Base-by-base conservation (phyloP, 2,113 vertebrate genomes). In the Phylloscopus trochiloides region DNA sequence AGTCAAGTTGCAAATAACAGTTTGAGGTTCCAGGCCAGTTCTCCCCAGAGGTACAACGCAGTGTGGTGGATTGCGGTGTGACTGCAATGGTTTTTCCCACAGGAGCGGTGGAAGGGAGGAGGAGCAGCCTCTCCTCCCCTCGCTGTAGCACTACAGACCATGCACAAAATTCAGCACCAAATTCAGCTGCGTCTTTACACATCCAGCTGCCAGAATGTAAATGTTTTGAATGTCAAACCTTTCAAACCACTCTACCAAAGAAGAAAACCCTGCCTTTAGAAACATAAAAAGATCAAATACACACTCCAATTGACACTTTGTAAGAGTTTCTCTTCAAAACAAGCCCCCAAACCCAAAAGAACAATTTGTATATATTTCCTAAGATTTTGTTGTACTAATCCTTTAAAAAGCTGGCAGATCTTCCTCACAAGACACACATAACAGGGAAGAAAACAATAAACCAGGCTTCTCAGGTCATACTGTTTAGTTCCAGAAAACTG, bases 1-100 rank as follows among this genome's bases (percentile, higher is more conserved):
- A 90, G 90, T 84, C 90, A 80, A 92, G 96, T 68, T 91, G 89
- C 77, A 97, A 96, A 95, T 70, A 87, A 92, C 3, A 66, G 90
- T 73, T 29, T 40, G 79, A 95, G 75, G 89, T 80, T 93, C 67
- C 84, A 55, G 88, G 97, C 93, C 96, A 95, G 86, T 78, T 95
- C 92, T 92, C 84, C 90, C 85, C 81, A 90, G 92, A 94, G 96
- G 85, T 75, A 8, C 73, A 73, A 59, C 12, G 76, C 57, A 32
- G 67, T 73, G 82, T 58, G 90, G 89, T 7, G 45, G 89, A 70
- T 90, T 10, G 34, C 86, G 73, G 10, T 24, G 42, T 32, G 95
- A 54, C 67, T 65, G 85, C 76, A 87, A 73, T 54, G 86, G 32
- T 17, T 96, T 89, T 90, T 79, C 88, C 84, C 71, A 75, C 50